Conservation (phyloP, 1,140 invertebrate genomes). For the Achroia grisella region DNA sequence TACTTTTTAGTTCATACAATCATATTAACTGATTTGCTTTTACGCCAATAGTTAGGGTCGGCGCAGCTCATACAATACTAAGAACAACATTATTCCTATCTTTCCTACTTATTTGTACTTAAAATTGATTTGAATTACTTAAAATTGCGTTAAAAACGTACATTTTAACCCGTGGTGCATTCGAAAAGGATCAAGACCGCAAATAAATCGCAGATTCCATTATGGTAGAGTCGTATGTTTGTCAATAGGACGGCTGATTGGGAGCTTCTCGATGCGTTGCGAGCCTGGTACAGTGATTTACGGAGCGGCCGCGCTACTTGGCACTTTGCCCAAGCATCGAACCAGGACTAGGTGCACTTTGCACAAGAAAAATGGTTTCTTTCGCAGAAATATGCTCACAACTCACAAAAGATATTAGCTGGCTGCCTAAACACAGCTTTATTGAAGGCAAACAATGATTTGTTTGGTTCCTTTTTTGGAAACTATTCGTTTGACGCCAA, state of each 20-base stretch:
- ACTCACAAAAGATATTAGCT: slow-evolving; percentile 14
- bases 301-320: slow-evolving; percentile 55
- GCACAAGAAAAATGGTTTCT: slow-evolving; percentile 52
- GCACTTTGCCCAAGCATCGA: slow-evolving; percentile 55
- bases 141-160: too few species aligned
- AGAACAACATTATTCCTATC: too few species aligned
- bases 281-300: slow-evolving; percentile 64
- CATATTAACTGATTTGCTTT: too few species aligned
- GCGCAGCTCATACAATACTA: too few species aligned
- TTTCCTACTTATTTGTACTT: too few species aligned
- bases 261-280: slow-evolving; percentile 53
- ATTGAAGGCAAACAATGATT: slow-evolving; percentile 11
- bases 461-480: not conserved
- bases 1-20: too few species aligned
- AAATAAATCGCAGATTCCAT: slow-evolving; percentile 62
- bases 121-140: too few species aligned
- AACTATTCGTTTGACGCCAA: too few species aligned
- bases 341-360: slow-evolving; percentile 48
- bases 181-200: slow-evolving; percentile 25
- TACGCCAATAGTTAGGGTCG: too few species aligned
- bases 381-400: slow-evolving; percentile 34
- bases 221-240: slow-evolving; percentile 61
- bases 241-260: slow-evolving; percentile 68
- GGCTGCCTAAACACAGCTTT: slow-evolving; percentile 5
- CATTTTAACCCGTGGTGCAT: too few species aligned